phyloP scores from a whole-genome alignment of 2,113 vertebrate genomes.

The Ameiurus melas region DNA sequence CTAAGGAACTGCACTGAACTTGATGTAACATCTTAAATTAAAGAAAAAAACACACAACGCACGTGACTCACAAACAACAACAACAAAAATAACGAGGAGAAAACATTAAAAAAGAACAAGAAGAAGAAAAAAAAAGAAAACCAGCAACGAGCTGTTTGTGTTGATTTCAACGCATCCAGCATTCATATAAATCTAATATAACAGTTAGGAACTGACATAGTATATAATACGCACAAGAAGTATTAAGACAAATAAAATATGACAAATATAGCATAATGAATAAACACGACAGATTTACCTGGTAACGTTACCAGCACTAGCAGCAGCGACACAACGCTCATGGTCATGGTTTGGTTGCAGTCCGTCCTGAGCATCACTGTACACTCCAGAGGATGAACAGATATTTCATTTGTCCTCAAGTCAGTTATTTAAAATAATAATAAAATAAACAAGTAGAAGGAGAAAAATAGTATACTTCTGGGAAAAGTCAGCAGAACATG shows the following conservation, averaged over 20 bases:
- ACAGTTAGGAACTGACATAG: neutral
- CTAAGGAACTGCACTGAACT: neutral
- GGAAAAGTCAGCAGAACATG: neutral
- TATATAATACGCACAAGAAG: neutral
- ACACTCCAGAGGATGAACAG: neutral
- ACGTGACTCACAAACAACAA: neutral
- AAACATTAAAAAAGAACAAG: neutral
- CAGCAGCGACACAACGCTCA: conserved; percentile 4
- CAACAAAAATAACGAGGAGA: neutral
- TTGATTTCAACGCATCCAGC: no score
- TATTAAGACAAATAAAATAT: neutral
- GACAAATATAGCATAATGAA: neutral
- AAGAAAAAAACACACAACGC: neutral
- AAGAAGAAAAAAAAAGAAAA: no score
- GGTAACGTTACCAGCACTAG: neutral
- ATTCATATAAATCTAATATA: no score
- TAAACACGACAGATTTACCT: conserved; percentile 22
- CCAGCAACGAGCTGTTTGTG: neutral
- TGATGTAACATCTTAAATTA: neutral
- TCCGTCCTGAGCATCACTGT: conserved; percentile 24
- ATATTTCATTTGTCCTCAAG: conserved; percentile 25
- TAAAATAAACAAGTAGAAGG: neutral
- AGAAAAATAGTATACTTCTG: neutral
- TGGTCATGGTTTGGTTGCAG: conserved; percentile 33
- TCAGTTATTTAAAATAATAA: neutral